Conservation (phyloP, 2,888 invertebrate genomes). For the Drosophila histrio region DNA sequence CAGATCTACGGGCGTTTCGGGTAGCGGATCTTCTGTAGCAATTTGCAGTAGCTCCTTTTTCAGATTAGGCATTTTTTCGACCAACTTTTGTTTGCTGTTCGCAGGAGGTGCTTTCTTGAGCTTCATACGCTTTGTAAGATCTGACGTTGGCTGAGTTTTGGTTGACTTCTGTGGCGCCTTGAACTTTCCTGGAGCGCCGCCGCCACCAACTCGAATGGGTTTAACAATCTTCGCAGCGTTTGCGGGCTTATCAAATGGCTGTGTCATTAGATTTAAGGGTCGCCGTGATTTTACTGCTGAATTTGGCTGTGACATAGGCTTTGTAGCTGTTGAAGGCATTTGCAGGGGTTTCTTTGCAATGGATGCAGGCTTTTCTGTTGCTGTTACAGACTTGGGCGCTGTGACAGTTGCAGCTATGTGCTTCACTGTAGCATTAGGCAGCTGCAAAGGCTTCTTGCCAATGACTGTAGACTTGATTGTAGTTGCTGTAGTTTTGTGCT, state of each 20-base stretch:
- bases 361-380: background rate
- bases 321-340: background rate
- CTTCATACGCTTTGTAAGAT: constrained; percentile 50
- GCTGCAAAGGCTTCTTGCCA: too few relatives aligned
- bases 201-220: constrained; percentile 21
- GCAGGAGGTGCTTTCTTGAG: constrained; percentile 17
- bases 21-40: constrained; percentile 13
- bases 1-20: constrained; percentile 39
- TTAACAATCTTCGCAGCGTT: constrained; percentile 12
- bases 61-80: background rate
- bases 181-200: constrained; percentile 48
- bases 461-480: too few relatives aligned
- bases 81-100: constrained; percentile 12
- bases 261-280: constrained; percentile 5
- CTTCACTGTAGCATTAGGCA: background rate
- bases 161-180: constrained; percentile 15
- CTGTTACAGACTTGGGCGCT: background rate
- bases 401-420: background rate
- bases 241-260: constrained; percentile 39
- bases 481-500: background rate
- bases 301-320: background rate
- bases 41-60: constrained; percentile 13
- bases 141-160: background rate
- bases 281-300: background rate
- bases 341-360: background rate